Evolutionary conservation across 2,888 invertebrate genomes (phyloP).

Genomic region (Entomobrya multifasciata): DNA sequence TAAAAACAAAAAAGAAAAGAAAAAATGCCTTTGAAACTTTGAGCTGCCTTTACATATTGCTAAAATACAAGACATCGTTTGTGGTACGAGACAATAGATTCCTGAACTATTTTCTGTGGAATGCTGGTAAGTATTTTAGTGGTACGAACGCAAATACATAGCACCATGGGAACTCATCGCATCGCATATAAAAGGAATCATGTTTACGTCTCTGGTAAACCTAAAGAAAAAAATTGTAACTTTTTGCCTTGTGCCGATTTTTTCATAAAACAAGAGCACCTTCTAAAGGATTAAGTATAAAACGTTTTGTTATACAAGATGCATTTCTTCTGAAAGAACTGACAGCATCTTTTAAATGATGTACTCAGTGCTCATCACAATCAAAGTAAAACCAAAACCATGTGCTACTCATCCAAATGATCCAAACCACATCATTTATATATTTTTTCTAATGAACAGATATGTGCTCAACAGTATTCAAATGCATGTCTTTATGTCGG

Average conservation of each 20-base stretch:
- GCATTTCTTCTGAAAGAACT: conserved; percentile 50
- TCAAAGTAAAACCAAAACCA: background rate
- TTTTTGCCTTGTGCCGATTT: conserved; percentile 65
- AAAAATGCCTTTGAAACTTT: conserved; percentile 6
- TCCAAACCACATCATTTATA: background rate
- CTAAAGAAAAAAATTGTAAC: conserved; percentile 15
- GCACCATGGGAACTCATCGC: background rate
- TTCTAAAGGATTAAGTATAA: conserved; percentile 8
- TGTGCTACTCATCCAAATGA: conserved; percentile 13
- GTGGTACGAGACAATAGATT: background rate
- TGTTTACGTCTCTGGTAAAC: background rate
- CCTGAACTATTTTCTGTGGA: background rate
- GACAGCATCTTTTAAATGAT: background rate
- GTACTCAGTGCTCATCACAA: background rate
- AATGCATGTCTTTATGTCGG: background rate
- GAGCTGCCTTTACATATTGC: background rate
- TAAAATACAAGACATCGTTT: background rate
- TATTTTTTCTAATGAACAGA: background rate
- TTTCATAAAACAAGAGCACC: conserved; percentile 21
- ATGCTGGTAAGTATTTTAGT: background rate
- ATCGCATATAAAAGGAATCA: background rate
- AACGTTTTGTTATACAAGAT: conserved; percentile 26
- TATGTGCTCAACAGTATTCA: background rate
- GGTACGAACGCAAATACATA: background rate
- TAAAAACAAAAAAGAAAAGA: background rate